Conservation (phyloP, 2,113 vertebrate species). For the Ivindomyrus marchei region DNA sequence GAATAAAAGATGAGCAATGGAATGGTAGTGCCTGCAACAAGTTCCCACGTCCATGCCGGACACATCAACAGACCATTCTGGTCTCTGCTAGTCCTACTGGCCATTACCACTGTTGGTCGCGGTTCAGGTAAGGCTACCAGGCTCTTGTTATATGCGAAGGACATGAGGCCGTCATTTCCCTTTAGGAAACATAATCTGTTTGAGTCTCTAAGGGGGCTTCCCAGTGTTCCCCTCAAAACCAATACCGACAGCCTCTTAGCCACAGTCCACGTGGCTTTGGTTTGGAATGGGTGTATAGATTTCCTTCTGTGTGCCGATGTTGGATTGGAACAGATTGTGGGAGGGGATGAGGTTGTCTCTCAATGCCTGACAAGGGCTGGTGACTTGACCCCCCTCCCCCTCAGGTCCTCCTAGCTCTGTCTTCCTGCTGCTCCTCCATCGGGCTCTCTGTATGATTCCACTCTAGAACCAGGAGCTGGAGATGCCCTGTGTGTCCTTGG, state of each 20-base stretch:
- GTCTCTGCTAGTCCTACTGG: constrained; percentile 41
- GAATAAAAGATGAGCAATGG: constrained; percentile 60
- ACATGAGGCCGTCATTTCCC: not conserved
- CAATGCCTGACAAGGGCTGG: not conserved
- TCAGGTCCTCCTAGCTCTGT: not conserved
- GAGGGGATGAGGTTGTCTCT: not conserved
- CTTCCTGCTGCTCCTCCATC: not conserved
- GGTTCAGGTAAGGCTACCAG: constrained; percentile 50
- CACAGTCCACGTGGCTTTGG: not conserved
- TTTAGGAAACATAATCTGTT: not conserved
- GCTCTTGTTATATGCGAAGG: not conserved
- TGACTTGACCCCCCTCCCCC: not conserved
- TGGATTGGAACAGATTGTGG: not conserved
- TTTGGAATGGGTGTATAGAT: not conserved
- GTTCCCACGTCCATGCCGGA: constrained; percentile 31
- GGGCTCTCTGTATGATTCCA: not conserved
- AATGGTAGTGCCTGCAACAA: constrained; percentile 49
- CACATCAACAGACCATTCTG: constrained; percentile 31
- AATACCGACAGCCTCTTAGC: not conserved
- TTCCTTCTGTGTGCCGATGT: not conserved
- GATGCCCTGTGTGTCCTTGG: not conserved
- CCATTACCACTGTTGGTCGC: constrained; percentile 41
- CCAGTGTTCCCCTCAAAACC: not conserved
- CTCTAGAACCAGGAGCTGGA: not conserved
- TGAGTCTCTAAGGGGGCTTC: not conserved